A percentile compares a stretch with the other conserved stretches of the same genome.
These are phyloP conservation scores for Tor tambroides DNA, from an alignment of 2,113 vertebrate genomes.

Conservation along the genomic window DNA sequence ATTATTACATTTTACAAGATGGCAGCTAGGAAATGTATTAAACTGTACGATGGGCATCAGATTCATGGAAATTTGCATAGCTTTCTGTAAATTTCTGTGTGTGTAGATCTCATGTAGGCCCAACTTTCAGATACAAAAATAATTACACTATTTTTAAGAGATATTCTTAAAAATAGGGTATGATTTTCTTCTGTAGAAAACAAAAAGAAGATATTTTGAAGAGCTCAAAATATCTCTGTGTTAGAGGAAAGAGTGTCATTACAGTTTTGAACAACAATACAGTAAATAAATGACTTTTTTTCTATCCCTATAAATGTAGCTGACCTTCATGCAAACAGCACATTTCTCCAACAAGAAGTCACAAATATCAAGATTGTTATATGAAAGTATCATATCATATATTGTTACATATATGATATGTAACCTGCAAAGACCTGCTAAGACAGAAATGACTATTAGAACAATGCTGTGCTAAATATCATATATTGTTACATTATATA, in stretches of 20 bases:
- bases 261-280: not conserved
- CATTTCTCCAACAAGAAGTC: not conserved
- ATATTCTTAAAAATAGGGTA: not conserved
- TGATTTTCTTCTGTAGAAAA: no score
- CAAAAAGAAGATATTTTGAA: not conserved
- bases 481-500: not conserved
- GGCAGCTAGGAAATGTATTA: not conserved
- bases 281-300: not conserved
- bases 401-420: no score
- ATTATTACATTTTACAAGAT: not conserved
- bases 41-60: not conserved
- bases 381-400: no score
- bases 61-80: not conserved
- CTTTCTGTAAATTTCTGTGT: not conserved
- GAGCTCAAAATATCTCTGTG: not conserved
- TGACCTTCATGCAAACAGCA: no score
- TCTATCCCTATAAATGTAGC: no score
- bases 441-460: no score
- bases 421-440: no score
- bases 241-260: not conserved
- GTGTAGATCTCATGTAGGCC: not conserved
- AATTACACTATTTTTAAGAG: not conserved
- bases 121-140: not conserved
- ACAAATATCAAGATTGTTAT: not conserved
- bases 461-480: no score